A percentile compares a stretch with the other conserved stretches of the same genome.
These are phyloP conservation scores for Zaprionus capensis DNA, from an alignment of 1,140 invertebrate species.

Conservation along the genomic window DNA sequence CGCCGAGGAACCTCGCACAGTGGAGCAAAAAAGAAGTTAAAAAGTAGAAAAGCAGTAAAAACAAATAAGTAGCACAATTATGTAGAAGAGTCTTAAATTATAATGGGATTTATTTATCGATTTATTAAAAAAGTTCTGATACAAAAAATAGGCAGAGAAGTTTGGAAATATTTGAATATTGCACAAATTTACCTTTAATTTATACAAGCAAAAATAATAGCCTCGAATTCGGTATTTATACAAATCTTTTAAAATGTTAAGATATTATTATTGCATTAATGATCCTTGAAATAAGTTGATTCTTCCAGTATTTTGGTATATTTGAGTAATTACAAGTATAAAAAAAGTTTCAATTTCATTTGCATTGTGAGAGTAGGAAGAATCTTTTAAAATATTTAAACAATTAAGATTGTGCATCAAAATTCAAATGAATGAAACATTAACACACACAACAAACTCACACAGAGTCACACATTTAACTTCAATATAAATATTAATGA, in stretches of 20 bases:
- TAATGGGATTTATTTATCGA: no score
- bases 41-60: not conserved
- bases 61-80: no score
- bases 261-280: not conserved
- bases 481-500: not conserved
- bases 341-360: no score
- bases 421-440: no score
- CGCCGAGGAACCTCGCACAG: constrained; percentile 26
- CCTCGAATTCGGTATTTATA: not conserved
- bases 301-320: not conserved
- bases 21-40: not conserved
- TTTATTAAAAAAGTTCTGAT: no score
- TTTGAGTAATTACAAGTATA: not conserved
- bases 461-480: no score
- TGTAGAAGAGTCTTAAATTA: not conserved
- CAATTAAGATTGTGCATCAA: no score
- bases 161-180: no score
- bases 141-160: no score
- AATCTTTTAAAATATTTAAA: not conserved
- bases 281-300: not conserved
- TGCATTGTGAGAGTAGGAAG: no score
- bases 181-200: no score
- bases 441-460: no score
- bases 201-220: not conserved
- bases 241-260: not conserved